Evolutionary conservation across 2,113 vertebrate species (phyloP), one percentile per base, ranked within the genome.

Genomic region (Isichthys henryi): DNA sequence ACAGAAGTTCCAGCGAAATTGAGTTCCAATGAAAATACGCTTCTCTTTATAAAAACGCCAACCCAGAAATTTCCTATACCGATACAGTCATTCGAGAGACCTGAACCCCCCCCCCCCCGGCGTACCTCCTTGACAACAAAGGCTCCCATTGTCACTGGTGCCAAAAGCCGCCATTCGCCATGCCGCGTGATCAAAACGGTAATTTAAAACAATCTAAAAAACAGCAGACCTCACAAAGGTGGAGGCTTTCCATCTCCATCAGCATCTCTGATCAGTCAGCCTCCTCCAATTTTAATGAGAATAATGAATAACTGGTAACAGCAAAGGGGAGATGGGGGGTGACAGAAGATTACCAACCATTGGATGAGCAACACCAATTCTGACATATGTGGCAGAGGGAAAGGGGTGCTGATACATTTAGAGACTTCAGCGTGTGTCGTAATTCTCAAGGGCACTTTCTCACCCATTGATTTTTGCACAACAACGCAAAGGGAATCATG

Each of bases 151-250:
- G 91, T 93, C 88, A 31, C 53, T 15, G 66, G 10, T 45, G 80
- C 50, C 87, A 90, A 89, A 89, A 82, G 31, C 88, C 84, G 46
- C 89, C 91, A 90, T 35, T 43, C 11, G 88, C 89, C 89, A 58
- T 89, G 88, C 66, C 5, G 27, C 49, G 0, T 13, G 90, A 88
- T 91, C 86, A 88, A 84, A 90, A 88, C 86, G 27, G 90, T 88
- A 91, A 92, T 90, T 90, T 52, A 66, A 91, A 91, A 91, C 91
- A 70, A 91, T 89, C 90, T 35, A 90, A 91, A 91, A 87, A 89
- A 70, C 53, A 82, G 66, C 74, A 90, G 35, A 74, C 62, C 46
- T 84, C 85, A 89, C 91, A 52, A 90, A 17, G 23, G 74, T 11
- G 62, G n/a, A 50, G 39, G 46, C 23, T 9, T 50, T 46, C 86